Evolutionary conservation across 1,140 invertebrate genomes (phyloP).

Genomic region (Meloidogyne exigua): DNA sequence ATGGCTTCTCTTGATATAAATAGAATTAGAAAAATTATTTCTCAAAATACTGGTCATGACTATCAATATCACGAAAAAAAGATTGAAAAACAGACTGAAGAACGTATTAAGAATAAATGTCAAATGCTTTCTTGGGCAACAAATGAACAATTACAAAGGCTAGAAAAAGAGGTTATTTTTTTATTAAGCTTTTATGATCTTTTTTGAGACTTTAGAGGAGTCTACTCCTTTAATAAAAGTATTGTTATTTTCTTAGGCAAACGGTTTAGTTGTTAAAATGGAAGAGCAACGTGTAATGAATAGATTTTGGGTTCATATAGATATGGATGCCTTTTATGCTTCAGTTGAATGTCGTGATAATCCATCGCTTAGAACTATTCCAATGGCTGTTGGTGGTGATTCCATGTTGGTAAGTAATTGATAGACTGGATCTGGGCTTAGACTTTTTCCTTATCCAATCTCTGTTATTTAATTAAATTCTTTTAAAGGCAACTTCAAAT

Average conservation of each 20-base stretch:
- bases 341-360: slow-evolving; percentile 73
- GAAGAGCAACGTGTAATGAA: slow-evolving; percentile 36
- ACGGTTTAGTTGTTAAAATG: slow-evolving; percentile 21
- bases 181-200: too few relatives aligned
- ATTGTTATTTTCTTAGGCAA: slow-evolving; percentile 19
- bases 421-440: too few relatives aligned
- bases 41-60: slow-evolving; percentile 47
- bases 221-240: too few relatives aligned
- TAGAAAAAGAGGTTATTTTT: slow-evolving; percentile 26
- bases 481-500: slow-evolving; percentile 71
- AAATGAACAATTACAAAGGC: slow-evolving; percentile 24
- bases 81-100: slow-evolving; percentile 42
- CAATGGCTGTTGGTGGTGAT: slow-evolving; percentile 72
- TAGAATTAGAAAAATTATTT: slow-evolving; percentile 45
- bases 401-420: slow-evolving; percentile 69
- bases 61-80: slow-evolving; percentile 46
- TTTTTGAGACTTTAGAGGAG: too few relatives aligned
- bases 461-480: too few relatives aligned
- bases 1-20: slow-evolving; percentile 32
- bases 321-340: slow-evolving; percentile 61
- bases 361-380: slow-evolving; percentile 68
- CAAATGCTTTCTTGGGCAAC: slow-evolving; percentile 22
- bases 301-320: slow-evolving; percentile 39
- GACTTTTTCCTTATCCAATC: too few relatives aligned
- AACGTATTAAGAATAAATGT: slow-evolving; percentile 23